Evolutionary conservation across 2,113 vertebrate species (phyloP).

Genomic region (Elachura formosa): DNA sequence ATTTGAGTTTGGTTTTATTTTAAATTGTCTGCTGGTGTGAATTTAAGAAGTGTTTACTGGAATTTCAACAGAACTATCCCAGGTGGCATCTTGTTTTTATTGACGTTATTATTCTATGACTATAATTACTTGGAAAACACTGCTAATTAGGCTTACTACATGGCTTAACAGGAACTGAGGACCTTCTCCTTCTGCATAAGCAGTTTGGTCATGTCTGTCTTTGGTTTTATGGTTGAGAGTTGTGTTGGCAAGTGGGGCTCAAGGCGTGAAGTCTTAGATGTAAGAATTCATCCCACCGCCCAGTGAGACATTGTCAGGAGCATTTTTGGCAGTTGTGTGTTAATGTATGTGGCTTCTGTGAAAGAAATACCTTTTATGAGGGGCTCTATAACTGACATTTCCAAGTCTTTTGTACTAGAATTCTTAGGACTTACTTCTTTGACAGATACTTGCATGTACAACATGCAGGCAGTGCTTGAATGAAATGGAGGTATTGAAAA

Average conservation of each 20-base stretch:
- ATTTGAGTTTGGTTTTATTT: not conserved
- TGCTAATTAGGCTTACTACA: not conserved
- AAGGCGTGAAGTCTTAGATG: not conserved
- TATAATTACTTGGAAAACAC: not conserved
- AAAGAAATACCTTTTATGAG: not conserved
- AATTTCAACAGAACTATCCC: not conserved
- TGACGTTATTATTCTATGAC: not conserved
- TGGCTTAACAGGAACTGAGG: not conserved
- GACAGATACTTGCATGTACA: not conserved
- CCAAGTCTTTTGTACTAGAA: not conserved
- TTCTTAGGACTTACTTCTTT: not conserved
- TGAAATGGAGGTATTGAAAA: not conserved
- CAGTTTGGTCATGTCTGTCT: not conserved
- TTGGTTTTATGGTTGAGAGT: not conserved
- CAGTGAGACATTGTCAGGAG: accelerated
- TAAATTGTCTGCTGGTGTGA: not conserved
- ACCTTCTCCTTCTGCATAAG: not conserved
- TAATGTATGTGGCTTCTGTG: not conserved
- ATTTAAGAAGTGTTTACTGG: not conserved
- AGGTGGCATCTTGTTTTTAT: not conserved
- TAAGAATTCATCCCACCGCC: accelerated
- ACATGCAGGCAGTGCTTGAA: accelerated
- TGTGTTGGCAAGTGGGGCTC: not conserved
- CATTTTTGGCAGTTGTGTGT: not conserved
- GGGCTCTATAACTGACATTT: not conserved